Evolutionary conservation across 2,888 invertebrate species (phyloP).

Genomic region (Dichetophora obliterata): DNA sequence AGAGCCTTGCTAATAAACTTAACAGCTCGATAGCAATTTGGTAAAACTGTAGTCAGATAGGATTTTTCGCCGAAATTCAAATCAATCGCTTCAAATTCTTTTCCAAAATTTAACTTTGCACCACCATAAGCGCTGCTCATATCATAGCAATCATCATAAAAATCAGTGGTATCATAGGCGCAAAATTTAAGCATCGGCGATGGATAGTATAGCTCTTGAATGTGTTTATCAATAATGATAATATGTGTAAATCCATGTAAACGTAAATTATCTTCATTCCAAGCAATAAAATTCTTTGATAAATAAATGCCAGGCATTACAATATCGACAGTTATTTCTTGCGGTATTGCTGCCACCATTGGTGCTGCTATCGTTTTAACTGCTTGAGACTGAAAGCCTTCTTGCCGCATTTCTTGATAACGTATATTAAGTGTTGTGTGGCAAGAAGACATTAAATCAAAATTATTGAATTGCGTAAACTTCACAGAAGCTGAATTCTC

Average conservation of each 20-base stretch:
- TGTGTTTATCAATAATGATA: conserved; percentile 61
- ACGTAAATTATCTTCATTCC: conserved; percentile 56
- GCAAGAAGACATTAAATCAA: conserved; percentile 45
- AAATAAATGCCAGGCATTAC: conserved; percentile 60
- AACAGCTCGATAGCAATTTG: conserved; percentile 62
- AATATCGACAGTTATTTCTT: conserved; percentile 52
- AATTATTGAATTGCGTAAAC: conserved; percentile 40
- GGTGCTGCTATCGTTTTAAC: neutral
- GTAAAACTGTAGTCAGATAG: conserved; percentile 60
- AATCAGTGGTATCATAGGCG: conserved; percentile 33
- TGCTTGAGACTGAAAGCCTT: conserved; percentile 13
- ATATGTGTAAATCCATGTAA: conserved; percentile 59
- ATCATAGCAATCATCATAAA: conserved; percentile 41
- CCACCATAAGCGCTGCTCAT: neutral
- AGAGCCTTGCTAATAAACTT: conserved; percentile 60
- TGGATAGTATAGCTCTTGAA: conserved; percentile 56
- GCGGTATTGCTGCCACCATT: neutral
- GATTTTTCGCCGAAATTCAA: conserved; percentile 62
- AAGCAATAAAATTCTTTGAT: conserved; percentile 55
- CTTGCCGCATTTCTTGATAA: neutral
- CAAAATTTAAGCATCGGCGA: conserved; percentile 41
- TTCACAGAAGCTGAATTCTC: conserved; percentile 24
- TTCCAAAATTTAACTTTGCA: conserved; percentile 48
- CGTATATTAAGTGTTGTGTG: neutral
- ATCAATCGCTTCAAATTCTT: conserved; percentile 56